These are phyloP conservation scores for Anthoscopus minutus DNA, from an alignment of 2,113 vertebrate genomes.

Conservation along the genomic window DNA sequence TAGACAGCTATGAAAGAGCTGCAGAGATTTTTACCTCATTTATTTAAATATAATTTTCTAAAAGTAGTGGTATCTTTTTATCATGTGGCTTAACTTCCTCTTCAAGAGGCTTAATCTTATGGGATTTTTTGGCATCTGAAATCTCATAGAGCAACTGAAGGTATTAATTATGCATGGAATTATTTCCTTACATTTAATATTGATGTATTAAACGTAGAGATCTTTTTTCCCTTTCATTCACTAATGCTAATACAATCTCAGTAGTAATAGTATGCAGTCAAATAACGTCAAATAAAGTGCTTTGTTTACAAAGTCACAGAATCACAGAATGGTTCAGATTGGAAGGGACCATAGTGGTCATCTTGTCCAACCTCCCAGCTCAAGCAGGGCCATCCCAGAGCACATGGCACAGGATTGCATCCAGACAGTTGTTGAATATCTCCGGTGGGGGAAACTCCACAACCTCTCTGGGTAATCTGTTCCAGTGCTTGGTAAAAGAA, in stretches of 20 bases:
- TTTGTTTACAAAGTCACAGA: neutral
- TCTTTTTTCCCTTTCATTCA: neutral
- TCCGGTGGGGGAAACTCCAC: neutral
- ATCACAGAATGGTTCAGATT: neutral
- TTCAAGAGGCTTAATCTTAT: neutral
- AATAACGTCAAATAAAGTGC: neutral
- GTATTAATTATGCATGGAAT: neutral
- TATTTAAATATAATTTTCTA: neutral
- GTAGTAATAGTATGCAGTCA: neutral
- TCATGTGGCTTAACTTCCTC: neutral
- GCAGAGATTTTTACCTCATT: neutral
- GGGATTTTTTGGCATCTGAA: neutral
- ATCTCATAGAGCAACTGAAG: neutral
- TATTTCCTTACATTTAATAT: neutral
- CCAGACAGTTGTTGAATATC: accelerated
- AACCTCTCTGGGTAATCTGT: neutral
- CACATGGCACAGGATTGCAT: neutral
- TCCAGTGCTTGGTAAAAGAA: neutral
- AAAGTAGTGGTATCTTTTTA: neutral
- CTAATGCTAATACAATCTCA: neutral
- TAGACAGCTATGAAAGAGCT: neutral
- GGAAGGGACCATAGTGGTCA: neutral
- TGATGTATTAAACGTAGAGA: neutral
- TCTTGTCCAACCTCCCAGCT: neutral
- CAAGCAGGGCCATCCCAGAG: neutral